phyloP scores from a whole-genome alignment of 2,113 vertebrate species.

The Trochalopteron elliotii region DNA sequence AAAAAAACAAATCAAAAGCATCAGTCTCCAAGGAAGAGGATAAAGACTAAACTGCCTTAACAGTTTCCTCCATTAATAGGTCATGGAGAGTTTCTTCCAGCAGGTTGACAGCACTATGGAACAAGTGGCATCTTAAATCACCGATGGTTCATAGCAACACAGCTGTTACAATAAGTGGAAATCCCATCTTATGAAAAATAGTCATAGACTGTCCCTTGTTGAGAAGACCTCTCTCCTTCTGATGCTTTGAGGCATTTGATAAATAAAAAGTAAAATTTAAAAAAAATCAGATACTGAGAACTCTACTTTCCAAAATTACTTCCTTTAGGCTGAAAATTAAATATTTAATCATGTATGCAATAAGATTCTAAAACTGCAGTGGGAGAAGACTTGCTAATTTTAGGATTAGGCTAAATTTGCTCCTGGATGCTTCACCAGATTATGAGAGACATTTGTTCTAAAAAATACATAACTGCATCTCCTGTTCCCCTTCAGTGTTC shows the following conservation, averaged over 20 bases:
- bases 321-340: background rate
- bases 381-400: background rate
- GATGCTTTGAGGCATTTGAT: background rate
- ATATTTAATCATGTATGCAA: background rate
- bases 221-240: background rate
- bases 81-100: too few relatives aligned
- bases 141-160: background rate
- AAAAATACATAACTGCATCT: background rate
- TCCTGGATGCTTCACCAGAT: background rate
- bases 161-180: background rate
- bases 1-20: background rate
- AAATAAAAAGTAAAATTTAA: background rate
- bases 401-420: background rate
- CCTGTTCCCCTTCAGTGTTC: background rate
- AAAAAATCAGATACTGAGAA: background rate
- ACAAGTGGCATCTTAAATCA: too few relatives aligned
- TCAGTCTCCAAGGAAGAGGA: background rate
- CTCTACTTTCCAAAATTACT: background rate
- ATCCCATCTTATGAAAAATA: background rate
- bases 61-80: background rate
- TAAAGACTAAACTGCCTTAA: background rate
- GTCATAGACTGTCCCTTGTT: background rate
- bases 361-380: background rate
- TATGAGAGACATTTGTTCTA: background rate
- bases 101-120: too few relatives aligned